Percentiles rank a stretch among this genome's conserved stretches.
phyloP scores from a whole-genome alignment of 1,140 invertebrate genomes.

The Cotesia typhae region DNA sequence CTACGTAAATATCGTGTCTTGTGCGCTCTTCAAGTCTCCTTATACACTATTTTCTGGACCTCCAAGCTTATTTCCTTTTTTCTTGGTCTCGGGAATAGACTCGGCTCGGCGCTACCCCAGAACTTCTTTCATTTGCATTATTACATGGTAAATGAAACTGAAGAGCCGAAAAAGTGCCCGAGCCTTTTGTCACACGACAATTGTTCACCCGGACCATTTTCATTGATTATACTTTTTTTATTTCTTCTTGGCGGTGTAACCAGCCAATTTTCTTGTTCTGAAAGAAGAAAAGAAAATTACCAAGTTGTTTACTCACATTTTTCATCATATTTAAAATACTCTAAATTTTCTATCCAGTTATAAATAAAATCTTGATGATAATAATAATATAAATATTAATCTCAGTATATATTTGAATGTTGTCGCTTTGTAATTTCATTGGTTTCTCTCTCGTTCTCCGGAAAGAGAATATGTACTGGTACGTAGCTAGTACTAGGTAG shows the following conservation, averaged over 20 bases:
- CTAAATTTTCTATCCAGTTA: too few species aligned
- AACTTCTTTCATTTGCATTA: constrained; percentile 64
- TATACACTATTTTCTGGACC: too few species aligned
- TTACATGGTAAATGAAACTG: constrained; percentile 63
- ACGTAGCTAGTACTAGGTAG: too few species aligned
- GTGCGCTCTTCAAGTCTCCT: background rate
- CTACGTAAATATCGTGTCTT: constrained; percentile 2
- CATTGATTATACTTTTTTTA: constrained; percentile 59
- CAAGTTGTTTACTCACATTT: constrained; percentile 10
- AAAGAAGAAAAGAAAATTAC: constrained; percentile 1
- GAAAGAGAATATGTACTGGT: too few species aligned
- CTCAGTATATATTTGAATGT: constrained; percentile 39
- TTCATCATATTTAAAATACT: background rate
- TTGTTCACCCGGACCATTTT: constrained; percentile 56
- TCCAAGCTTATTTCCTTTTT: background rate
- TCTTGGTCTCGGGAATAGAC: background rate
- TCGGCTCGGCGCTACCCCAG: constrained; percentile 38
- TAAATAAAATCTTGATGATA: constrained; percentile 20
- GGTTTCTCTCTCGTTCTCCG: background rate
- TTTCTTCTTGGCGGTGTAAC: constrained; percentile 46
- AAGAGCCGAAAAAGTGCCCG: constrained; percentile 58
- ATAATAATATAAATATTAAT: constrained; percentile 60
- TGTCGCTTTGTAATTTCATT: constrained; percentile 8
- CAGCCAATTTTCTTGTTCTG: constrained; percentile 25
- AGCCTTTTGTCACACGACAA: constrained; percentile 62